Percentiles rank a stretch among this genome's conserved stretches.
Conservation (phyloP, 2,797 vertebrate species). For the Eleutherodactylus coqui region DNA sequence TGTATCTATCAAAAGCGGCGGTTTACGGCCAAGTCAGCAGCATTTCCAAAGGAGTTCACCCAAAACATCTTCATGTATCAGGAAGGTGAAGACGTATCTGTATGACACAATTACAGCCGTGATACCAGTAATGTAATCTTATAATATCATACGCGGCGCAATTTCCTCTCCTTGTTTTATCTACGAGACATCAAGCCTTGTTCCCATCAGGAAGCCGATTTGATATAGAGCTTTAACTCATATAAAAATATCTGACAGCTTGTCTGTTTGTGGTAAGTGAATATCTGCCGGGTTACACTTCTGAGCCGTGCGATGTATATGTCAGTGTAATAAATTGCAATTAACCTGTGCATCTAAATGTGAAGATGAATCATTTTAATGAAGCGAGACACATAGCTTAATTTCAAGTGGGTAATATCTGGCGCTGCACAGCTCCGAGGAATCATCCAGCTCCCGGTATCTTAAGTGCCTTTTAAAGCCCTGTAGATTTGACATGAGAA, state of each 20-base stretch:
- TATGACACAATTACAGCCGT: constrained; percentile 40
- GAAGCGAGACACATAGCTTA: constrained; percentile 63
- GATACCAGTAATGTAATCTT: constrained; percentile 28
- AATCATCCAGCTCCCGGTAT: constrained; percentile 57
- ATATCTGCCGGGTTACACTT: constrained; percentile 26
- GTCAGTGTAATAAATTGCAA: constrained; percentile 58
- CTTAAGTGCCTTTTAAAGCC: constrained; percentile 60
- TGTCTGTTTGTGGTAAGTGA: constrained; percentile 43
- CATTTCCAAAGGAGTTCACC: background rate
- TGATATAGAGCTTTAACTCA: constrained; percentile 46
- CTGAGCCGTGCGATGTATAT: constrained; percentile 9
- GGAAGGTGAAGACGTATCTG: constrained; percentile 1
- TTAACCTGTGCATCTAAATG: constrained; percentile 64
- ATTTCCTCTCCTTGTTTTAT: constrained; percentile 28
- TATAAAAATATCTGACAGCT: constrained; percentile 35
- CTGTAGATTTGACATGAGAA: constrained; percentile 51
- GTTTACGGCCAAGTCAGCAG: constrained; percentile 16
- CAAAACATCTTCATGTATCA: background rate
- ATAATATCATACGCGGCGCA: constrained; percentile 24
- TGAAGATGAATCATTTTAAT: constrained; percentile 64
- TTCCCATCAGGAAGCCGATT: constrained; percentile 20
- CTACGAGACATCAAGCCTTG: constrained; percentile 35
- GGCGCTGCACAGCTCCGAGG: constrained; percentile 44
- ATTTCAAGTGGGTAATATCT: constrained; percentile 62
- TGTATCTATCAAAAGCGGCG: background rate